These are phyloP conservation scores for Thymelicus lineola DNA, from an alignment of 2,888 invertebrate genomes.

Conservation along the genomic window DNA sequence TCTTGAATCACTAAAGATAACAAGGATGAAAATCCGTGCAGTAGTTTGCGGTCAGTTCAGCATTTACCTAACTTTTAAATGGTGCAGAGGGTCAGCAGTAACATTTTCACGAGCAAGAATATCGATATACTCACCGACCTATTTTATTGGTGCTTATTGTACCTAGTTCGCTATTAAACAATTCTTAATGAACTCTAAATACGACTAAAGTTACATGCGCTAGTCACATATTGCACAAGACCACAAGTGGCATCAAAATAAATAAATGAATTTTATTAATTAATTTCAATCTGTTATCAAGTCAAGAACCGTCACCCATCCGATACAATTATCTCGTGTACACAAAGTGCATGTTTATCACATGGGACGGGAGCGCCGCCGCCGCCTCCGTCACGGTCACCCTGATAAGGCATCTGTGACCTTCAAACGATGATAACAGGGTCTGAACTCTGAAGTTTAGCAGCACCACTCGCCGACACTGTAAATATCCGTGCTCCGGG, in stretches of 20 bases:
- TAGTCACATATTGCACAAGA: not conserved
- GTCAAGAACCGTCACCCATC: not conserved
- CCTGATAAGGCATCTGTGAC: conserved; percentile 17
- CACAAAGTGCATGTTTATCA: conserved; percentile 28
- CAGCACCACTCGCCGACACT: not conserved
- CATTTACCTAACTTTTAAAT: too few relatives aligned
- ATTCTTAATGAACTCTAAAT: too few relatives aligned
- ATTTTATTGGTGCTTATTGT: too few relatives aligned
- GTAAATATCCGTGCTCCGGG: not conserved
- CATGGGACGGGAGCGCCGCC: conserved; percentile 5
- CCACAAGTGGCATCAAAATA: not conserved
- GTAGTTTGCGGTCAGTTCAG: too few relatives aligned
- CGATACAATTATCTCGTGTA: conserved; percentile 22
- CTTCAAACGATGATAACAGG: conserved; percentile 22
- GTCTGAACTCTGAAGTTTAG: conserved; percentile 34
- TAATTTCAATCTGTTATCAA: not conserved
- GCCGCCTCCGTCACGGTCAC: conserved; percentile 14
- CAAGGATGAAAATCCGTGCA: too few relatives aligned
- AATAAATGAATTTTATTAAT: not conserved
- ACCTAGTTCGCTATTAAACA: too few relatives aligned
- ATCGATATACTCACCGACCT: too few relatives aligned
- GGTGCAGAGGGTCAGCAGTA: too few relatives aligned
- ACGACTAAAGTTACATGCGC: not conserved
- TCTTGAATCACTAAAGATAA: too few relatives aligned
- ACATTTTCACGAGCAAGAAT: too few relatives aligned